A percentile compares a stretch with the other conserved stretches of the same genome.
Conservation (phyloP, 1,140 invertebrate species). For the Heliconius himera region DNA sequence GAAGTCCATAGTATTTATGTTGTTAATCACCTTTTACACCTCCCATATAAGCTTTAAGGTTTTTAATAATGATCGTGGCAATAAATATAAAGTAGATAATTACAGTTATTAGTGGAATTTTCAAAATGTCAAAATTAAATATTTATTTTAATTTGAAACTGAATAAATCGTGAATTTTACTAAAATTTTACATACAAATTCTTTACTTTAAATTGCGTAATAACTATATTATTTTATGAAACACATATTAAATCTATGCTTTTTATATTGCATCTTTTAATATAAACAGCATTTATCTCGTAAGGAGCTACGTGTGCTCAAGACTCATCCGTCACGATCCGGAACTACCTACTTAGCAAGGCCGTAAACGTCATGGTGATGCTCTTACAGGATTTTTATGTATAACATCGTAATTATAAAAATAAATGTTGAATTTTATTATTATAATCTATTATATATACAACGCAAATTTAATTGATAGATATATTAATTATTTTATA, state of each 20-base stretch:
- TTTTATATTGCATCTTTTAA: conserved; percentile 24
- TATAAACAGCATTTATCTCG: conserved; percentile 31
- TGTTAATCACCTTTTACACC: background rate
- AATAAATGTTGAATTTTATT: conserved; percentile 12
- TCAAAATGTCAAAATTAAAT: background rate
- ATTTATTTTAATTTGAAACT: background rate
- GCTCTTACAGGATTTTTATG: conserved; percentile 29
- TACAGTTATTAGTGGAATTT: background rate
- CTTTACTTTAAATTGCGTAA: background rate
- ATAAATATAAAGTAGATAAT: background rate
- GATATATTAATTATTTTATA: background rate
- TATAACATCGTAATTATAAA: conserved; percentile 13
- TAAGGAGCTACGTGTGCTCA: conserved; percentile 40
- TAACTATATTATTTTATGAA: conserved; percentile 1
- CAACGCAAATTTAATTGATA: background rate
- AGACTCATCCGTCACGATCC: conserved; percentile 65
- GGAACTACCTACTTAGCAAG: conserved; percentile 56
- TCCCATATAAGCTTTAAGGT: background rate
- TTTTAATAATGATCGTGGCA: background rate
- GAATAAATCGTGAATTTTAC: background rate
- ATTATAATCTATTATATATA: background rate
- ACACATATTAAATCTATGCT: background rate
- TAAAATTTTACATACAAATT: background rate
- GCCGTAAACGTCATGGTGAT: conserved; percentile 32
- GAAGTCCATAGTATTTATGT: background rate